Conservation (phyloP, 2,888 invertebrate species). For the Baronia brevicornis region DNA sequence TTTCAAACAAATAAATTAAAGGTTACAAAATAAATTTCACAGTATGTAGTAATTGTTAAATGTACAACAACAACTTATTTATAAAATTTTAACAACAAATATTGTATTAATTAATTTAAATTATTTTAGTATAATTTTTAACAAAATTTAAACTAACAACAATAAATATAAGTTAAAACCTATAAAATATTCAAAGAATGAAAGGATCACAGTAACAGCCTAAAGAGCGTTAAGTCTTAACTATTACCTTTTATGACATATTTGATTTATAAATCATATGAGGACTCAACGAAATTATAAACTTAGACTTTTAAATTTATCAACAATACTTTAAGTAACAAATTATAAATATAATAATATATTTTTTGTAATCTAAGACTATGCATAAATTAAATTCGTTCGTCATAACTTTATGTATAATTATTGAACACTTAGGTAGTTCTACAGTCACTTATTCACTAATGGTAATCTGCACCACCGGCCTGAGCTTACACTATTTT, state of each 20-base stretch:
- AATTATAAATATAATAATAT: slow-evolving; percentile 19
- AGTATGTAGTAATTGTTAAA: too few species aligned
- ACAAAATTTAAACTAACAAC: slow-evolving; percentile 4
- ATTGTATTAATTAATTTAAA: neutral
- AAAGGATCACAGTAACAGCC: slow-evolving; percentile 69
- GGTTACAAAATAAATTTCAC: too few species aligned
- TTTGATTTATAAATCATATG: too few species aligned
- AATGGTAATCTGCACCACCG: slow-evolving; percentile 76
- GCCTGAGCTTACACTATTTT: slow-evolving; percentile 41
- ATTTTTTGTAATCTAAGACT: too few species aligned
- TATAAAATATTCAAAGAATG: slow-evolving; percentile 40
- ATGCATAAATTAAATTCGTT: slow-evolving; percentile 10
- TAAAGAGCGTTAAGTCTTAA: slow-evolving; percentile 46
- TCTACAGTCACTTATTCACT: slow-evolving; percentile 44
- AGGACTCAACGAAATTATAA: too few species aligned
- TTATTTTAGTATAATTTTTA: neutral
- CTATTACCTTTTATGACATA: slow-evolving; percentile 6
- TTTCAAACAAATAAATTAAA: too few species aligned
- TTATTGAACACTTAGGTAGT: slow-evolving; percentile 62
- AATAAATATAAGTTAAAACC: slow-evolving; percentile 16
- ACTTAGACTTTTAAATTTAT: too few species aligned
- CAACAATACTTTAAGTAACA: too few species aligned
- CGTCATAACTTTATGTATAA: slow-evolving; percentile 30
- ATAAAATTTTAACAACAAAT: slow-evolving; percentile 3
- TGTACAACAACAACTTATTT: too few species aligned